Evolutionary conservation across 2,113 vertebrate genomes (phyloP), one percentile per base, ranked within the genome.

Genomic region (Verasper variegatus): DNA sequence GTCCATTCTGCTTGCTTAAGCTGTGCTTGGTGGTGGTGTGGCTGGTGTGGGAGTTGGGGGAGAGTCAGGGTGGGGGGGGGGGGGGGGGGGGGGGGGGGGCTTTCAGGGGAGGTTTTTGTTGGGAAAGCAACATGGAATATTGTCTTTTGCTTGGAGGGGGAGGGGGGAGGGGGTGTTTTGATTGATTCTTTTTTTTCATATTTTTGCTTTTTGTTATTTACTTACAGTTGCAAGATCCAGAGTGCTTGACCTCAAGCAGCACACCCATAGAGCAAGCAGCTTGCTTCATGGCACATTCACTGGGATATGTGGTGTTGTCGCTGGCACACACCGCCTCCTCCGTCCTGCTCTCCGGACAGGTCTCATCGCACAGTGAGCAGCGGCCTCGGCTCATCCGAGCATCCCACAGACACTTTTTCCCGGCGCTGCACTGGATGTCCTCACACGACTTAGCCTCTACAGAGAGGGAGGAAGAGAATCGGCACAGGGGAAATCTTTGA

Each of bases 211-310:
- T 82, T 91, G 86, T 91, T 90, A 84, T 92, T 92, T 96, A 99
- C 97, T 99, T 99, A 99, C 98, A 99, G 95, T 99, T 99, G 95
- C 98, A 99, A 94, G 97, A 98, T 96, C 98, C 97, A 1, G 95
- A 94, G 90, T 99, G 98, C 92, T 99, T 99, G 82, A 99, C 96
- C 93, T 99, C 98, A 92, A 99, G 95, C 88, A 98, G 94, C 85
- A 95, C 93, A 51, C 98, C 97, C 89, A 96, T 86, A 66, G 97
- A 96, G 88, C 98, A 99, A 87, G 97, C 97, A 52, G 97, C 96
- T 74, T 97, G 96, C 93, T 97, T 97, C 97, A 99, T 99, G 93
- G 96, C 96, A 74, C 98, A 99, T 86, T 98, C 96, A 57, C 96
- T 99, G 81, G 97, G 96, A 12, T 99, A 99, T 15, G 98, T 98